These are phyloP conservation scores for Pangasius sanitwongsei DNA, from an alignment of 2,797 vertebrate species.

Conservation along the genomic window DNA sequence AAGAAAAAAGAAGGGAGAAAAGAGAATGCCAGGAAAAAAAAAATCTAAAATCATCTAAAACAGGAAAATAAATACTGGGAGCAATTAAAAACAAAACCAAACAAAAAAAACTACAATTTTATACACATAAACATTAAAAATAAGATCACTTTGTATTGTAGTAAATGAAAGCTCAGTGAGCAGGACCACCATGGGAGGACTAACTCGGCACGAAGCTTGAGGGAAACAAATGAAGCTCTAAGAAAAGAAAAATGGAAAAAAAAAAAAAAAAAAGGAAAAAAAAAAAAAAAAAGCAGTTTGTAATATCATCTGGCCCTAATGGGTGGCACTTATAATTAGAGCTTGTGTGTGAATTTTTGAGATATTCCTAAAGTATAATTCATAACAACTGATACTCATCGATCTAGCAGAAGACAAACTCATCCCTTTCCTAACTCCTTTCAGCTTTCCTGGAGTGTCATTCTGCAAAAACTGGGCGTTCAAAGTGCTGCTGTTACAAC, in stretches of 20 bases:
- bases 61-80: constrained; percentile 80
- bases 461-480: constrained; percentile 38
- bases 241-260: neutral
- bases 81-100: constrained; percentile 63
- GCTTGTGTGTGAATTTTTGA: neutral
- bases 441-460: constrained; percentile 36
- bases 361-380: neutral
- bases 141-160: constrained; percentile 67
- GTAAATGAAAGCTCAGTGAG: constrained; percentile 65
- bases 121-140: constrained; percentile 54
- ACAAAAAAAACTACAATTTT: constrained; percentile 63
- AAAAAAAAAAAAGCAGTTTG: constrained; percentile 37
- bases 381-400: neutral
- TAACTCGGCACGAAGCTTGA: constrained; percentile 39
- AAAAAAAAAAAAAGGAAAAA: neutral
- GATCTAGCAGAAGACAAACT: constrained; percentile 37
- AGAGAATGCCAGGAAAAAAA: constrained; percentile 41
- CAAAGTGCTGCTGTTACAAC: constrained; percentile 74
- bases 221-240: constrained; percentile 38
- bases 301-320: constrained; percentile 62
- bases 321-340: constrained; percentile 74
- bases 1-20: constrained; percentile 36
- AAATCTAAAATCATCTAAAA: constrained; percentile 7
- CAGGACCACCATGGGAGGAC: constrained; percentile 38
- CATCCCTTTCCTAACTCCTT: constrained; percentile 1